Evolutionary conservation across 1,140 invertebrate species (phyloP), one percentile per base, ranked within the genome.

Genomic region (Bradynema listronoti): DNA sequence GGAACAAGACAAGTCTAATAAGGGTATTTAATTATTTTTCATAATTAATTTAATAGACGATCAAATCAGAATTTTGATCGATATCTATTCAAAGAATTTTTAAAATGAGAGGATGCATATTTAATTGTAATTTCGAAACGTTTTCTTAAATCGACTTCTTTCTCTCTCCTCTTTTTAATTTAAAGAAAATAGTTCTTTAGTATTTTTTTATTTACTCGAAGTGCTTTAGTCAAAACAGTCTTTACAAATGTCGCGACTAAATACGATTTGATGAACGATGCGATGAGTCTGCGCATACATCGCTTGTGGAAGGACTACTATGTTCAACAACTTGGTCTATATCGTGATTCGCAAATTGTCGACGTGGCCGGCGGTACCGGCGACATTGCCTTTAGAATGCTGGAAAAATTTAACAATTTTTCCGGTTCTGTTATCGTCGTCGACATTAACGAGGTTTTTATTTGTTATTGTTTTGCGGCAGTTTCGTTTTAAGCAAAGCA

Each of bases 251-350:
- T 98, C 4, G 92, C 94, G 4, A 81, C 85, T 52, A 89, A 86
- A 36, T 99, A 98, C 80, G 94, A 98, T 80, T 63, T 87, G 47
- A 99, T 99, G 94, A 99, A 99, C 80, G 94, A 98, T 85, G 85
- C 84, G 0, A 96, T 98, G 91, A 95, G 90, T 63, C 80, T 87
- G 61, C 92, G 93, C 19, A 85, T 97, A 60, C 94, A 99, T 80
- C 81, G 93, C 52, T 68, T 96, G 1, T 98, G 94, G 94, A 98
- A 98, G 79, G 90, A 97, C 80, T 85, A 87, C 36, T 94, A 97
- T 73, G 86, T 98, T 47, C 82, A 85, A 58, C 83, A 84, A 61
- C 78, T 97, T 16, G 83, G 83, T 5, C 91, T 92, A 0, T 83
- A 83, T 22, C 83, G 84, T 65, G 86, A 86, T 14, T 89, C 87